phyloP scores from a whole-genome alignment of 2,888 invertebrate species.

The Diloba caeruleocephala region DNA sequence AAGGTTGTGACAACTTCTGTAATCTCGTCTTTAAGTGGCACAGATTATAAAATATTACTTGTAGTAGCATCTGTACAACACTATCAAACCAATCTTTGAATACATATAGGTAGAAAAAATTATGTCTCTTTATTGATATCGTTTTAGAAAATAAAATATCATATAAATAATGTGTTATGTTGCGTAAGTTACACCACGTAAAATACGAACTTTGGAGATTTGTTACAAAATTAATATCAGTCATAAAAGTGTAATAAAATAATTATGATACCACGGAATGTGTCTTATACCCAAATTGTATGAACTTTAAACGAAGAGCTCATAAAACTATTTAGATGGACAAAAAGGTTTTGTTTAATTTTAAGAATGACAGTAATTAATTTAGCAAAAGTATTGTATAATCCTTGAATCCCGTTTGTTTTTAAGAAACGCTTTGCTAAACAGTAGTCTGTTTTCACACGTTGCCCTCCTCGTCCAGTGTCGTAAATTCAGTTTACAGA shows the following conservation, averaged over 20 bases:
- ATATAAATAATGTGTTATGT: conserved; percentile 51
- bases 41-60: conserved; percentile 26
- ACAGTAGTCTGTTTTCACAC: no score
- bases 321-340: conserved; percentile 2
- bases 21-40: conserved; percentile 19
- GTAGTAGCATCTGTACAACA: conserved; percentile 27
- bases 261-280: conserved; percentile 27
- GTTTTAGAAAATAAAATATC: conserved; percentile 45
- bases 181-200: conserved; percentile 34
- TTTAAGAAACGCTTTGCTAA: no score
- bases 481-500: no score
- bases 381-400: conserved; percentile 7
- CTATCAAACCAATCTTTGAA: conserved; percentile 33
- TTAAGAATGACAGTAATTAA: background rate
- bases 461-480: no score
- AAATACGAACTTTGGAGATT: conserved; percentile 22
- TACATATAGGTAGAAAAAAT: conserved; percentile 34
- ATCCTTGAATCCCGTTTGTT: no score
- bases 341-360: conserved; percentile 1
- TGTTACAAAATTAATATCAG: conserved; percentile 36
- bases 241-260: conserved; percentile 41
- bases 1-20: conserved; percentile 1
- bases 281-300: conserved; percentile 12
- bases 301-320: conserved; percentile 1
- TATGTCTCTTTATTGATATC: conserved; percentile 49